phyloP scores from a whole-genome alignment of 2,797 vertebrate genomes.

The Antennarius maculatus region DNA sequence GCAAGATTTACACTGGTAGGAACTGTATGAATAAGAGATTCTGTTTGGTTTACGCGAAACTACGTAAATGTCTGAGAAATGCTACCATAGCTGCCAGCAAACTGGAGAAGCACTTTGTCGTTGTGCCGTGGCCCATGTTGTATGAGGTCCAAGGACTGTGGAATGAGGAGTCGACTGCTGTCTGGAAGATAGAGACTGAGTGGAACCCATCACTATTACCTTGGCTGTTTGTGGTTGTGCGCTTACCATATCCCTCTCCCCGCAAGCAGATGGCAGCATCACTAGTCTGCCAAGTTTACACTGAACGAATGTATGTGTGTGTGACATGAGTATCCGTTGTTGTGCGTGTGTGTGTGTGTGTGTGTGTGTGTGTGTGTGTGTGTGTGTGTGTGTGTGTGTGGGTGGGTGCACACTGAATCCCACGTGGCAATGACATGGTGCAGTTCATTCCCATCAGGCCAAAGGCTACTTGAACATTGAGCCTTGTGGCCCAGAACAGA shows the following conservation, averaged over 20 bases:
- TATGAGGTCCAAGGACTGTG: conserved; percentile 57
- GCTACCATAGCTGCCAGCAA: conserved; percentile 55
- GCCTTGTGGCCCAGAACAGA: conserved; percentile 41
- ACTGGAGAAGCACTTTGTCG: conserved; percentile 69
- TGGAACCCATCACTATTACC: conserved; percentile 81
- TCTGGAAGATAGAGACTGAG: conserved; percentile 77
- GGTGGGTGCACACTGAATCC: conserved; percentile 60
- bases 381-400: conserved; percentile 45
- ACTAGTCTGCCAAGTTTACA: conserved; percentile 73
- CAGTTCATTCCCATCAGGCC: conserved; percentile 53
- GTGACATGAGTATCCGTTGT: conserved; percentile 50
- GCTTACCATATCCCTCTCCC: conserved; percentile 72
- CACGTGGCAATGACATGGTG: conserved; percentile 55
- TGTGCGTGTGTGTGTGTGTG: conserved; percentile 26
- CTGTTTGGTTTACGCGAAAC: conserved; percentile 61
- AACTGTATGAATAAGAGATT: conserved; percentile 58
- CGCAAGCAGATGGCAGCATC: conserved; percentile 77
- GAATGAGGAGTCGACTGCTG: conserved; percentile 66
- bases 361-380: conserved; percentile 33
- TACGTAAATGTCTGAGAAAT: conserved; percentile 58
- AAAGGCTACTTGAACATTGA: conserved; percentile 42
- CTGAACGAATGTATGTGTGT: conserved; percentile 53
- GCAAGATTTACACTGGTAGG: conserved; percentile 47
- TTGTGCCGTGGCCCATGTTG: conserved; percentile 47
- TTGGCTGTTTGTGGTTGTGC: conserved; percentile 76